Evolutionary conservation across 2,797 vertebrate genomes (phyloP).

Genomic region (Gephyroberyx darwinii): DNA sequence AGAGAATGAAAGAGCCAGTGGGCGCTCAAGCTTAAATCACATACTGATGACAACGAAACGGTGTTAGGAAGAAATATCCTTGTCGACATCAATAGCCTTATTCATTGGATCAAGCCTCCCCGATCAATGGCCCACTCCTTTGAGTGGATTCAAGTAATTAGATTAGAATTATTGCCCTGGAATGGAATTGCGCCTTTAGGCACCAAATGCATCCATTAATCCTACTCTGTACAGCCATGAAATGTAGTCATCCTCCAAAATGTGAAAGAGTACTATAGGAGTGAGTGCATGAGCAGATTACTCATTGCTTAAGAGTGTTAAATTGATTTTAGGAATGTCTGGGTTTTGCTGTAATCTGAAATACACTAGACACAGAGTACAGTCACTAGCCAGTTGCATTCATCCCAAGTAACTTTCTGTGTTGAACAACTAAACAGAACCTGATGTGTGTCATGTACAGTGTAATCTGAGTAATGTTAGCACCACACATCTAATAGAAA

Average conservation of each 20-base stretch:
- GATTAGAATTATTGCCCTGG: conserved; percentile 81
- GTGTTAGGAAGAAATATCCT: conserved; percentile 77
- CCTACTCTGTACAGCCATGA: conserved; percentile 68
- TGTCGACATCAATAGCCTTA: conserved; percentile 75
- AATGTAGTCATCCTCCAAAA: conserved; percentile 74
- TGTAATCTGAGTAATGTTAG: not conserved
- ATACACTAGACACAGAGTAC: conserved; percentile 51
- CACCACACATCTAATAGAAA: not conserved
- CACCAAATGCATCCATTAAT: conserved; percentile 78
- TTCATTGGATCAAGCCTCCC: conserved; percentile 74
- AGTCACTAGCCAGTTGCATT: conserved; percentile 47
- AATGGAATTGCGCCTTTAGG: conserved; percentile 76
- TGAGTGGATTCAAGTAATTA: conserved; percentile 83
- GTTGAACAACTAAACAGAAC: not conserved
- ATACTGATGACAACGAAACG: conserved; percentile 63
- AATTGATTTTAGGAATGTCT: conserved; percentile 77
- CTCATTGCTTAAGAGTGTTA: conserved; percentile 75
- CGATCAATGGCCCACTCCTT: conserved; percentile 78
- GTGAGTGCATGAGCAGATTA: conserved; percentile 70
- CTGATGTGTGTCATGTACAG: conserved; percentile 6
- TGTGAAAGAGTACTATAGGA: conserved; percentile 61
- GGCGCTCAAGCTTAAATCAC: conserved; percentile 68
- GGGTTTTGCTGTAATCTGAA: conserved; percentile 68
- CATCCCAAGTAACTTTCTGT: conserved; percentile 23
- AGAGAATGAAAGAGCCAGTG: conserved; percentile 41